A percentile compares a stretch with the other conserved stretches of the same genome.
Evolutionary conservation across 2,113 vertebrate genomes (phyloP).

Genomic region (Nestor notabilis): DNA sequence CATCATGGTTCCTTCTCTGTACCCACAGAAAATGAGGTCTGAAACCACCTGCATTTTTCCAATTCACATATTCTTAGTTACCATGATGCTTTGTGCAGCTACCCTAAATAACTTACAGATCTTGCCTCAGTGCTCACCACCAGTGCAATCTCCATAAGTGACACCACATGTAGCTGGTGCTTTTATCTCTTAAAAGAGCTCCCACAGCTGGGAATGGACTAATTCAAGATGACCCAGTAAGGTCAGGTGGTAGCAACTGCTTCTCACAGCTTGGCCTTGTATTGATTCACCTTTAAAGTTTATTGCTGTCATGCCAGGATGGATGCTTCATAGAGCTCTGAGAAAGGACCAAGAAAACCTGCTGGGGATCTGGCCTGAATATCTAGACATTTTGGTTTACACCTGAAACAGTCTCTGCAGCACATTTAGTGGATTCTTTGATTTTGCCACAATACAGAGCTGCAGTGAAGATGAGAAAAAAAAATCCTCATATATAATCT

Average conservation of each 20-base stretch:
- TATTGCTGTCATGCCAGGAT: neutral
- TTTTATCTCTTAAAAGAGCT: neutral
- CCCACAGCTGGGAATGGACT: neutral
- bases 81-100: neutral
- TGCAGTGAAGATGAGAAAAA: neutral
- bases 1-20: neutral
- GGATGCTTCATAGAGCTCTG: neutral
- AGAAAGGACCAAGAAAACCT: neutral
- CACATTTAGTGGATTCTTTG: neutral
- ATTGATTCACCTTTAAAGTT: neutral
- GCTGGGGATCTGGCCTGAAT: neutral
- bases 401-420: neutral
- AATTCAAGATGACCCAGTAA: neutral
- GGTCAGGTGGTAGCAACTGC: neutral
- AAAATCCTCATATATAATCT: neutral
- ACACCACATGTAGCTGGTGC: neutral
- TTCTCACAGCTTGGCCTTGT: neutral
- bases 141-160: neutral
- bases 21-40: neutral
- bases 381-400: neutral
- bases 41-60: neutral
- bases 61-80: neutral
- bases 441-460: neutral
- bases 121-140: neutral
- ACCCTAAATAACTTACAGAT: neutral